Percentiles rank a stretch among this genome's conserved stretches.
Evolutionary conservation across 2,888 invertebrate genomes (phyloP).

Genomic region (Mesopsocus fuscifrons): DNA sequence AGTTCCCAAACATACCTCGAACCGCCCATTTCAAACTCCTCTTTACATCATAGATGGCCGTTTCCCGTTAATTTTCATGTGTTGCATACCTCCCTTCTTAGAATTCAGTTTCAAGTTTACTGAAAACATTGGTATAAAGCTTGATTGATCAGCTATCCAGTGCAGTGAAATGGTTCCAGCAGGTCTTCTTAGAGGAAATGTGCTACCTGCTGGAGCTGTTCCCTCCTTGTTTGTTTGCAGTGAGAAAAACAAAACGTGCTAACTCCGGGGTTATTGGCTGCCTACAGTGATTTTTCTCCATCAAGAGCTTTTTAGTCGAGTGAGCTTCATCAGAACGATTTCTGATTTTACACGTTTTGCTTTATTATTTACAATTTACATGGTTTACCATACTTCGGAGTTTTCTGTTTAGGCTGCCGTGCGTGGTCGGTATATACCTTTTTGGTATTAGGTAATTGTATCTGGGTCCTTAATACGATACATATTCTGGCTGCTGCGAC

Average conservation of each 20-base stretch:
- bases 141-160: not conserved
- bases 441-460: too few species aligned
- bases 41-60: not conserved
- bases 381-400: too few species aligned
- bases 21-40: constrained; percentile 8
- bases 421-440: too few species aligned
- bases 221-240: constrained; percentile 4
- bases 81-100: not conserved
- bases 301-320: too few species aligned
- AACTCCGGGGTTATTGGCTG: not conserved
- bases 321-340: too few species aligned
- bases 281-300: too few species aligned
- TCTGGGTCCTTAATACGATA: too few species aligned
- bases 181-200: not conserved
- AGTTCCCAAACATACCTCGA: constrained; percentile 2
- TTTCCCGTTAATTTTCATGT: not conserved
- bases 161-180: not conserved
- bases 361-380: too few species aligned
- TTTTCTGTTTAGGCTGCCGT: too few species aligned
- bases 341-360: too few species aligned
- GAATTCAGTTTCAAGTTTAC: not conserved
- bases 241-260: not conserved
- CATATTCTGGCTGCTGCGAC: too few species aligned
- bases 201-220: constrained; percentile 6
- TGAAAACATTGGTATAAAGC: not conserved